Evolutionary conservation across 2,888 invertebrate genomes (phyloP).

Genomic region (Trachelus troglodyta): DNA sequence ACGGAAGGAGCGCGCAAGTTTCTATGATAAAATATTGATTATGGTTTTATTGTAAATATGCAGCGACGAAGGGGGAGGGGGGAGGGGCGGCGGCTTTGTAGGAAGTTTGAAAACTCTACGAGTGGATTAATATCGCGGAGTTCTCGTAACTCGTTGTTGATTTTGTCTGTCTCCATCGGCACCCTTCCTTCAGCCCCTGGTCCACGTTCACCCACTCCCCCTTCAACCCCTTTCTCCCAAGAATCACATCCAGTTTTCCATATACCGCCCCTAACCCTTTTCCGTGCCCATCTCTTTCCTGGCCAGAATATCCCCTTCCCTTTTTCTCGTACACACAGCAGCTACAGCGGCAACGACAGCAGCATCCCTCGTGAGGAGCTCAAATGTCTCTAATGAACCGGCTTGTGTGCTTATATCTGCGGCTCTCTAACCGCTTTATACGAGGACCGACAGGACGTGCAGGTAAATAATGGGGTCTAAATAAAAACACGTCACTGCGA

Average conservation of each 20-base stretch:
- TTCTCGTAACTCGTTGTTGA: slow-evolving; percentile 67
- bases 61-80: slow-evolving; percentile 25
- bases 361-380: slow-evolving; percentile 53
- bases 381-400: slow-evolving; percentile 67
- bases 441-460: slow-evolving; percentile 29
- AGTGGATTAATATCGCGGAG: slow-evolving; percentile 67
- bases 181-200: slow-evolving; percentile 32
- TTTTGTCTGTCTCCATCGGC: slow-evolving; percentile 62
- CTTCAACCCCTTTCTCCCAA: slow-evolving; percentile 22
- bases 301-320: slow-evolving; percentile 21
- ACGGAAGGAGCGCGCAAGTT: slow-evolving; percentile 7
- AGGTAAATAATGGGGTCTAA: slow-evolving; percentile 56
- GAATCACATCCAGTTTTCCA: slow-evolving; percentile 18
- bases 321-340: slow-evolving; percentile 38
- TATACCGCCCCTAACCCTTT: slow-evolving; percentile 27
- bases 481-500: slow-evolving; percentile 45
- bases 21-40: slow-evolving; percentile 61
- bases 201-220: slow-evolving; percentile 37
- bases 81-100: slow-evolving; percentile 60
- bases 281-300: slow-evolving; percentile 19
- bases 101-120: slow-evolving; percentile 67
- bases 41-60: slow-evolving; percentile 63
- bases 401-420: slow-evolving; percentile 65
- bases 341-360: slow-evolving; percentile 21
- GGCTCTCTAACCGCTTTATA: slow-evolving; percentile 59